phyloP scores from a whole-genome alignment of 2,888 invertebrate genomes.

The Eledone cirrhosa region DNA sequence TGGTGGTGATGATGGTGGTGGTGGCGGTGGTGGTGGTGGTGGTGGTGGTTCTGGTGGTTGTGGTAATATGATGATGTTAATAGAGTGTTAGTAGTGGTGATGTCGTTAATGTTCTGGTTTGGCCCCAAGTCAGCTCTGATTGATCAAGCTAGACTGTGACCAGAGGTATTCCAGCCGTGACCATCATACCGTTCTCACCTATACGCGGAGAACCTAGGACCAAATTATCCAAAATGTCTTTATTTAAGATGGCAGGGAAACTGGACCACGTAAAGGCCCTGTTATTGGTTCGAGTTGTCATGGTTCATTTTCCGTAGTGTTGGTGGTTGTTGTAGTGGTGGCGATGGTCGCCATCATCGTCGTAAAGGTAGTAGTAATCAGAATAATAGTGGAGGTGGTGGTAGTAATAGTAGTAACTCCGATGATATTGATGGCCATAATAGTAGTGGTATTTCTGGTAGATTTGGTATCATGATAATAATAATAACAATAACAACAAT shows the following conservation, averaged over 20 bases:
- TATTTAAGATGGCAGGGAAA: not conserved
- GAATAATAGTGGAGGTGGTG: not conserved
- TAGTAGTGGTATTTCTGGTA: not conserved
- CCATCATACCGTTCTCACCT: not conserved
- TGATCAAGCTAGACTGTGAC: not conserved
- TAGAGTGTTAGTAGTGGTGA: too few relatives aligned
- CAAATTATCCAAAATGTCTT: not conserved
- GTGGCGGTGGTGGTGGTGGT: not conserved
- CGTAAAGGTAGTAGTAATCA: not conserved
- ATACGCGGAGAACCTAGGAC: not conserved
- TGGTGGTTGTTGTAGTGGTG: too few relatives aligned
- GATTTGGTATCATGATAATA: not conserved
- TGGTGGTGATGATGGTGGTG: conserved; percentile 26
- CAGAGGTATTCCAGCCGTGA: not conserved
- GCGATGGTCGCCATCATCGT: too few relatives aligned
- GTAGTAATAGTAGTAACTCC: not conserved
- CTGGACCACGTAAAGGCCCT: not conserved
- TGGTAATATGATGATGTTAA: too few relatives aligned
- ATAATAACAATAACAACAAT: not conserved
- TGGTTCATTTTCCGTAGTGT: too few relatives aligned
- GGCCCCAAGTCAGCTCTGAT: not conserved
- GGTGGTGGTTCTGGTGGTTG: too few relatives aligned
- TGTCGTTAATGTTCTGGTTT: too few relatives aligned
- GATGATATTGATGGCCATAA: not conserved
- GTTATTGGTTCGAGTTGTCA: too few relatives aligned